A percentile compares a stretch with the other conserved stretches of the same genome.
These are phyloP conservation scores for Crossocerus cetratus DNA, from an alignment of 2,888 invertebrate genomes.

Conservation along the genomic window DNA sequence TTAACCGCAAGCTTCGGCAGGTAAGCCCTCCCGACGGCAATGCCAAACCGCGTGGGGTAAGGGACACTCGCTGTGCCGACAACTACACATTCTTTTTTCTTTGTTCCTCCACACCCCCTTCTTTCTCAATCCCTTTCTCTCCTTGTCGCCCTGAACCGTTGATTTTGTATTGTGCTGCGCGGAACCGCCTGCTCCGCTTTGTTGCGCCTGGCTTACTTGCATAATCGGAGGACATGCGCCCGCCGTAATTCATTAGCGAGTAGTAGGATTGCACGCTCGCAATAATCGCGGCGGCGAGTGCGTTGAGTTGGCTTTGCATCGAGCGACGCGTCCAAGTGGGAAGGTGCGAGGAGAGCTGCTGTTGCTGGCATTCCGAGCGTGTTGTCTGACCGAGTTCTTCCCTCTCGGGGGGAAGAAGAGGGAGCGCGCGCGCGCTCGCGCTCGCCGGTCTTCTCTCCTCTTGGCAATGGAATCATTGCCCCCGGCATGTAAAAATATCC, in stretches of 20 bases:
- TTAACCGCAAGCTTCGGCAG: constrained; percentile 69
- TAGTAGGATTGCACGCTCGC: too few species aligned
- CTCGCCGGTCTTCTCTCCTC: constrained; percentile 38
- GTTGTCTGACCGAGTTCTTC: constrained; percentile 1
- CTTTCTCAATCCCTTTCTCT: not conserved
- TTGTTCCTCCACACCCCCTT: constrained; percentile 4
- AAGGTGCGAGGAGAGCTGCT: too few species aligned
- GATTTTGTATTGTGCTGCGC: not conserved
- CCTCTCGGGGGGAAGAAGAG: not conserved
- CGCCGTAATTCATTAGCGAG: not conserved
- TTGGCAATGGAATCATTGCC: constrained; percentile 63
- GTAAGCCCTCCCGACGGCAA: constrained; percentile 64
- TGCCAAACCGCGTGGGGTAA: constrained; percentile 37
- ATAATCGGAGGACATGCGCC: constrained; percentile 5
- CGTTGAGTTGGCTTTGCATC: too few species aligned
- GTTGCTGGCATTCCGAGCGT: not conserved
- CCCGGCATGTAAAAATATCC: constrained; percentile 73
- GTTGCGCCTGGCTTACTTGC: not conserved
- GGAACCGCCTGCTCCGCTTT: not conserved
- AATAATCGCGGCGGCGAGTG: too few species aligned
- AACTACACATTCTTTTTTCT: constrained; percentile 11
- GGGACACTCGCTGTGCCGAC: constrained; percentile 39
- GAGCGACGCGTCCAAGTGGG: too few species aligned
- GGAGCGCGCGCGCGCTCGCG: constrained; percentile 43
- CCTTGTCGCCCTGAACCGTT: not conserved